Percentiles rank a stretch among this genome's conserved stretches.
Conservation (phyloP, 2,888 invertebrate species). For the Hypselothyrea guttata region DNA sequence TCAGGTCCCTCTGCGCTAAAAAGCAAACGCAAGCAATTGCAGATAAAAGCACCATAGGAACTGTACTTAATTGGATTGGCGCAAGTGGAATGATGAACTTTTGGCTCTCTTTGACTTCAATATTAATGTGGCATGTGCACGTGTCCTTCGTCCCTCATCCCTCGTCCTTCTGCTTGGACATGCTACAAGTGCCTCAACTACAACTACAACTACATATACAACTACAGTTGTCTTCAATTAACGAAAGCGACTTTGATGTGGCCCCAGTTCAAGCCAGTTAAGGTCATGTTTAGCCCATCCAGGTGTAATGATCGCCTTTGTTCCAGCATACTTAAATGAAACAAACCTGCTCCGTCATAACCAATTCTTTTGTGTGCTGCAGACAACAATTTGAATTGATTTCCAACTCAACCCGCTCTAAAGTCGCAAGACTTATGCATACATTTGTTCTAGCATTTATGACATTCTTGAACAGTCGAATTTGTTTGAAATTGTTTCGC, state of each 20-base stretch:
- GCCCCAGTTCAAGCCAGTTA: constrained; percentile 1
- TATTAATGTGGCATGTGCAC: not conserved
- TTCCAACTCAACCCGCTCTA: no score
- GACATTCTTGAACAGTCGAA: no score
- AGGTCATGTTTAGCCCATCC: constrained; percentile 28
- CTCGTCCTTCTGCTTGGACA: not conserved
- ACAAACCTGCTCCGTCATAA: no score
- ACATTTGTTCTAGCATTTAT: no score
- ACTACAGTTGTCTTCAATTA: constrained; percentile 36
- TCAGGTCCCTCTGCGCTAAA: constrained; percentile 23
- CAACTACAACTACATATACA: not conserved
- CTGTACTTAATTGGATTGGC: constrained; percentile 51
- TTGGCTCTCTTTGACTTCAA: not conserved
- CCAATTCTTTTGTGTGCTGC: no score
- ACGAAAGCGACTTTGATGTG: constrained; percentile 47
- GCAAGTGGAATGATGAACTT: constrained; percentile 16
- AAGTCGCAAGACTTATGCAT: no score
- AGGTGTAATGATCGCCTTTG: constrained; percentile 47
- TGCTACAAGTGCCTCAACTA: not conserved
- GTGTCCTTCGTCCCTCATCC: not conserved
- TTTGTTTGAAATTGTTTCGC: no score
- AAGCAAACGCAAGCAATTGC: constrained; percentile 25
- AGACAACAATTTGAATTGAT: no score
- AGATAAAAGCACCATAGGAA: constrained; percentile 44
- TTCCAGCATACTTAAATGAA: constrained; percentile 2